These are phyloP conservation scores for Chionis minor DNA, from an alignment of 2,113 vertebrate genomes.

Conservation along the genomic window DNA sequence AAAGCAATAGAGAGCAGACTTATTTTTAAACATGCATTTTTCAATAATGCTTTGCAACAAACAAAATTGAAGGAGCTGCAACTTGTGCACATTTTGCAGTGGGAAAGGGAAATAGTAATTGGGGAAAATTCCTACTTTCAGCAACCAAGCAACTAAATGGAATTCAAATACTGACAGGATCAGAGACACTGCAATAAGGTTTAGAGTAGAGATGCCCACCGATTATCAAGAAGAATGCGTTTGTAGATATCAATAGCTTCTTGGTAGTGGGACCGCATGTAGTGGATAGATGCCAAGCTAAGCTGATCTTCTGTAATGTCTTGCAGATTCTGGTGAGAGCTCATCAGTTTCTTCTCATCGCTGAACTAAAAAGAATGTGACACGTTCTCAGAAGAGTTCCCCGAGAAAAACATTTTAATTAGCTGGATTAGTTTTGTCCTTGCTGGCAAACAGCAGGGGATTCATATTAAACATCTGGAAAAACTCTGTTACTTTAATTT, in stretches of 20 bases:
- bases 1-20: not conserved
- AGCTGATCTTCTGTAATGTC: constrained; percentile 97
- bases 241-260: constrained; percentile 98
- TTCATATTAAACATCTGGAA: not conserved
- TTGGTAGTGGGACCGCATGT: constrained; percentile 97
- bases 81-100: not conserved
- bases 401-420: not conserved
- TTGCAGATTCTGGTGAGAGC: constrained; percentile 95
- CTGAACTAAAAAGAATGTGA: constrained; percentile 81
- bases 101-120: not conserved
- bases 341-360: constrained; percentile 95
- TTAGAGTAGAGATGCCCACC: constrained; percentile 67
- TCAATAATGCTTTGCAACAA: not conserved
- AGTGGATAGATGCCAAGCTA: constrained; percentile 97
- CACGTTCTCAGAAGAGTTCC: not conserved
- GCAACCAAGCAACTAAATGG: not conserved
- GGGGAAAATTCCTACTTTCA: not conserved
- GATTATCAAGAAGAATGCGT: constrained; percentile 91
- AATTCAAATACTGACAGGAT: not conserved
- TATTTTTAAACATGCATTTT: not conserved
- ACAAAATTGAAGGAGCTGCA: not conserved
- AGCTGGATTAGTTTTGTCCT: not conserved
- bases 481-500: not conserved
- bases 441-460: not conserved
- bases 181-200: not conserved